Conservation (phyloP, 2,797 vertebrate species). For the Erethizon dorsatum region DNA sequence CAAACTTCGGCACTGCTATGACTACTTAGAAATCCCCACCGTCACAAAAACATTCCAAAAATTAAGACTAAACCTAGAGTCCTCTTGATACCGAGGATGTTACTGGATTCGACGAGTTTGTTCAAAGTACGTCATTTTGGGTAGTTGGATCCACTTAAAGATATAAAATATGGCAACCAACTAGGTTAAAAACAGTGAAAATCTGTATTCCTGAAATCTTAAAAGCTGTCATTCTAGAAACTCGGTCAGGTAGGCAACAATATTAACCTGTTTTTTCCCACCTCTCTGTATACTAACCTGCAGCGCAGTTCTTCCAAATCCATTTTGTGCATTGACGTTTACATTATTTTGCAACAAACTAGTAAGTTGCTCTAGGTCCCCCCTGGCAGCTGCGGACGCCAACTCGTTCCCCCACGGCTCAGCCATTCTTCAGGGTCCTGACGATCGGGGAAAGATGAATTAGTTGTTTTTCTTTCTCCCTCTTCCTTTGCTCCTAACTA, state of each 20-base stretch:
- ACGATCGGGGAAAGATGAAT: slow-evolving; percentile 90
- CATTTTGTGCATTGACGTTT: slow-evolving; percentile 95
- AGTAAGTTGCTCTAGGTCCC: slow-evolving; percentile 92
- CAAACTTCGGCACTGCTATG: slow-evolving; percentile 72
- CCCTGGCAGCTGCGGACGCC: slow-evolving; percentile 94
- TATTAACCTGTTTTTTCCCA: slow-evolving; percentile 89
- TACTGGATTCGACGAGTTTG: slow-evolving; percentile 87
- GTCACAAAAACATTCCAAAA: slow-evolving; percentile 87
- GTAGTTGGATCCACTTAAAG: slow-evolving; percentile 89
- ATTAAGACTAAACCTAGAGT: slow-evolving; percentile 86
- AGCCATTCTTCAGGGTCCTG: slow-evolving; percentile 93
- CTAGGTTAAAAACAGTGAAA: slow-evolving; percentile 87
- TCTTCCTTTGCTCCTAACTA: slow-evolving; percentile 86
- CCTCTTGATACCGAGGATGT: slow-evolving; percentile 87
- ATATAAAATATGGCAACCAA: slow-evolving; percentile 92
- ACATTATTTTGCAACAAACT: slow-evolving; percentile 92
- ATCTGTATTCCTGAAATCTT: slow-evolving; percentile 87
- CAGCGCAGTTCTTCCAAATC: slow-evolving; percentile 94
- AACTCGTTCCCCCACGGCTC: slow-evolving; percentile 92
- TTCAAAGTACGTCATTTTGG: slow-evolving; percentile 91
- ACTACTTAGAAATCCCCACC: slow-evolving; percentile 73
- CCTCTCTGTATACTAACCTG: slow-evolving; percentile 94
- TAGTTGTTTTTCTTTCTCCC: slow-evolving; percentile 84
- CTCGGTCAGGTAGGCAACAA: slow-evolving; percentile 89
- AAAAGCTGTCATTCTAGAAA: slow-evolving; percentile 87